Evolutionary conservation across 37 sponge, comb jelly and placozoan genomes (phyloP), one percentile per base, ranked within the genome.

Genomic region (Halichondria panicea): DNA sequence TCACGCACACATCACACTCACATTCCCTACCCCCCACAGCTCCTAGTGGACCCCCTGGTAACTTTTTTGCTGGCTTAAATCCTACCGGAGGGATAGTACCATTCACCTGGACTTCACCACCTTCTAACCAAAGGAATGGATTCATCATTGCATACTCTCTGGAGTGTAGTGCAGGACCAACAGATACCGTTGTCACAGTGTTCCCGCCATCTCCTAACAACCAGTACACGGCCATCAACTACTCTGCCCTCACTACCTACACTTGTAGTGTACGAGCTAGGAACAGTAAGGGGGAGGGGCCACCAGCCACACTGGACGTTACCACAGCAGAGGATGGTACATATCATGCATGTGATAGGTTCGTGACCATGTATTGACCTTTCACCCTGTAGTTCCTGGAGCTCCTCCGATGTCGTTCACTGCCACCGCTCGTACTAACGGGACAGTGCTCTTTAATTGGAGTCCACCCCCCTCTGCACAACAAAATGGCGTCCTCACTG

Each of bases 41-140:
- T n/a, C 70, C 70, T 13, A 46, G 40, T 43, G 70, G 70, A 31
- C 50, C 70, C 15, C 70, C 70, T 15, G 50, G 7, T 22, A 35
- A 64, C 36, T 5, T 64, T 5, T 8, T 15, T 6, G 38, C 19
- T 13, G 36, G 7, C 4, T 18, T 39, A 28, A 28, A 19, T 9
- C 4, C 4, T 24, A 69, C 19, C 8, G 9, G 24, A n/a, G 24
- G 45, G 2, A 57, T 2, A 5, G 7, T 73, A 22, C 36, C 40
- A 11, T 58, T 73, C 59, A 40, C 74, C 28, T 75, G 76, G 76
- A 0, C 13, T 44, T 50, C 76, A 44, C 76, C 76, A 8, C 2
- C 2, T 39, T 50, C 64, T 21, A 60, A 32, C 1, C 3, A 44
- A 3, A 36, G 76, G 3, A 75, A 75, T 61, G 76, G 76, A 4